A percentile compares a stretch with the other conserved stretches of the same genome.
These are phyloP conservation scores for Bos javanicus DNA, from an alignment of 2,113 vertebrate species.

Conservation along the genomic window DNA sequence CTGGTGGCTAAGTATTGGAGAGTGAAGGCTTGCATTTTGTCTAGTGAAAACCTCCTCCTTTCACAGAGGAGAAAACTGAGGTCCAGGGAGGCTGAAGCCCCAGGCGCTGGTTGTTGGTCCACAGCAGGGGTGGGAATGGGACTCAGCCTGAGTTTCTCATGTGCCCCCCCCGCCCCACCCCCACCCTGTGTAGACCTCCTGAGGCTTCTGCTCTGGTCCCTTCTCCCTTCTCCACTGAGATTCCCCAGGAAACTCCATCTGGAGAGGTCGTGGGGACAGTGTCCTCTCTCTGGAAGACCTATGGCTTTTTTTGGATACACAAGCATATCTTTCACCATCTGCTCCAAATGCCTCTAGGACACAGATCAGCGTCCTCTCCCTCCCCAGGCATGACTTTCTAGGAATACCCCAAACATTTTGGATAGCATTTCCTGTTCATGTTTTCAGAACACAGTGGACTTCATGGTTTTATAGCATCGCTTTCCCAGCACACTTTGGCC, in stretches of 20 bases:
- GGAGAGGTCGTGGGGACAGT: neutral
- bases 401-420: neutral
- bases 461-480: neutral
- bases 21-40: neutral
- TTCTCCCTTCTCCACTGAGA: neutral
- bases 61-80: neutral
- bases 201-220: neutral
- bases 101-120: neutral
- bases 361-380: neutral
- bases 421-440: neutral
- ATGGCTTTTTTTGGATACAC: neutral
- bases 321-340: neutral
- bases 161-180: too few relatives aligned
- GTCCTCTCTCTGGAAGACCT: neutral
- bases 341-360: neutral
- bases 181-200: accelerated
- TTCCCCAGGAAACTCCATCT: neutral
- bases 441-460: neutral
- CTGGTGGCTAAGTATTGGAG: neutral
- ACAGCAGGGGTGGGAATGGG: neutral
- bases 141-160: neutral
- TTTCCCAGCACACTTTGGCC: neutral
- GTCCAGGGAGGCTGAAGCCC: neutral
- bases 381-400: neutral
- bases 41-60: neutral